phyloP scores from a whole-genome alignment of 2,888 invertebrate species.

The Molanna angustata region DNA sequence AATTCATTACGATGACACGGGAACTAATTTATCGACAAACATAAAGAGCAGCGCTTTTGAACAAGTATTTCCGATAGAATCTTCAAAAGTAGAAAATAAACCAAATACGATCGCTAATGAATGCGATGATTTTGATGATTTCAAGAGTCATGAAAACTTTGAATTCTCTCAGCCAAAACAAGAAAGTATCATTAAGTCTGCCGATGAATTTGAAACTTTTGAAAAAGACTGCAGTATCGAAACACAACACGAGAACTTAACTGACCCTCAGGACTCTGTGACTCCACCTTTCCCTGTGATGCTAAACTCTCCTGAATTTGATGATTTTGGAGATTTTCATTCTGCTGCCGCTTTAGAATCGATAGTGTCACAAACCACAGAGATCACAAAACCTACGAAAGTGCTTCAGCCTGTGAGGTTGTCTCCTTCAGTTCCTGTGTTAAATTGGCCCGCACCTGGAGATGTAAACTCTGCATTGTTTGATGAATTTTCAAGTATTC shows the following conservation, averaged over 20 bases:
- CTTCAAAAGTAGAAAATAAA: slow-evolving; percentile 8
- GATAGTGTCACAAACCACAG: background rate
- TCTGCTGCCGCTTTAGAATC: slow-evolving; percentile 12
- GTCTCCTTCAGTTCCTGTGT: slow-evolving; percentile 44
- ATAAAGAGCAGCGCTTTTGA: background rate
- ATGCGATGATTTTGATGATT: slow-evolving; percentile 29
- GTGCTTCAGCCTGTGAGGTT: slow-evolving; percentile 50
- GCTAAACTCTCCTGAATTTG: slow-evolving; percentile 12
- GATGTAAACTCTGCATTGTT: slow-evolving; percentile 47
- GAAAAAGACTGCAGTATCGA: background rate
- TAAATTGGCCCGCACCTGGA: slow-evolving; percentile 54
- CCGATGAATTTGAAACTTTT: background rate
- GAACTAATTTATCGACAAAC: slow-evolving; percentile 33
- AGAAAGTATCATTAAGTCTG: background rate
- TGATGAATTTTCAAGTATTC: slow-evolving; percentile 49
- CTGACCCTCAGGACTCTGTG: background rate
- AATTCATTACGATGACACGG: slow-evolving; percentile 46
- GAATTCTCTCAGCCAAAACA: background rate
- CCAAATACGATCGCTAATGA: background rate
- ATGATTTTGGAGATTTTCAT: slow-evolving; percentile 32
- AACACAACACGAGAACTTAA: background rate
- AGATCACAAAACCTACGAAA: slow-evolving; percentile 5
- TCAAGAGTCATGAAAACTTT: slow-evolving; percentile 20
- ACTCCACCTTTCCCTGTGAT: no score
- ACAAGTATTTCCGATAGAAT: background rate